Base-by-base conservation (phyloP, 2,113 vertebrate genomes). In the Vimba vimba region DNA sequence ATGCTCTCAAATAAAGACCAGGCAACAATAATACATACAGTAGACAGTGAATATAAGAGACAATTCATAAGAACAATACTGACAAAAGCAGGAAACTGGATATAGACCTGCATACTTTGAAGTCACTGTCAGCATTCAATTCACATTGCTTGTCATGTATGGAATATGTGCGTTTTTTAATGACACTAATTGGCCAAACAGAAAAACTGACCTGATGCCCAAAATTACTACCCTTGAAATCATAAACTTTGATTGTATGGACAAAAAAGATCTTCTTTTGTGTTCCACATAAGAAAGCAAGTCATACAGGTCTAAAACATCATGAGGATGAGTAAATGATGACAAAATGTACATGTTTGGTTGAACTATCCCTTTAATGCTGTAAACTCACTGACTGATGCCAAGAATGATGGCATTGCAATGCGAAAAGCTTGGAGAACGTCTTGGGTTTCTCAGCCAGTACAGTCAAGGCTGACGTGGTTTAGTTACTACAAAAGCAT, bases 401-500 rank as follows among this genome's bases (percentile, higher is more conserved):
- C 62, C 79, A 68, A 52, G 25, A 15, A 27, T 15, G 27, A 69
- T 82, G 27, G 39, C 25, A 68, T 25, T 52, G 25, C 10, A 5
- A 10, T 66, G 45, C 21, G 60, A 50, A 82, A 81, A 82, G 39
- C 79, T 68, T 82, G 79, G 62, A 82, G 79, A 82, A 27, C 8
- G 0, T 82, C 45, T 50, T 50, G 25, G 60, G 27, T 66, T 33
- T 30, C 27, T 50, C 45, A 82, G 39, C 62, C 25, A 52, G 43
- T 23, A 82, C 39, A 82, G 79, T 82, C 69, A 82, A 50, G 45
- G 15, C 39, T 30, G 60, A 81, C 17, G 15, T 21, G 45, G 79
- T 68, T 45, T 82, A 82, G 68, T 69, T 82, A 69, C 45, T 50
- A 82, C 79, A 82, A 33, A 27, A 21, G 36, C 59, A 43, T 52